phyloP scores from a whole-genome alignment of 2,888 invertebrate species.

The Brenthis ino region DNA sequence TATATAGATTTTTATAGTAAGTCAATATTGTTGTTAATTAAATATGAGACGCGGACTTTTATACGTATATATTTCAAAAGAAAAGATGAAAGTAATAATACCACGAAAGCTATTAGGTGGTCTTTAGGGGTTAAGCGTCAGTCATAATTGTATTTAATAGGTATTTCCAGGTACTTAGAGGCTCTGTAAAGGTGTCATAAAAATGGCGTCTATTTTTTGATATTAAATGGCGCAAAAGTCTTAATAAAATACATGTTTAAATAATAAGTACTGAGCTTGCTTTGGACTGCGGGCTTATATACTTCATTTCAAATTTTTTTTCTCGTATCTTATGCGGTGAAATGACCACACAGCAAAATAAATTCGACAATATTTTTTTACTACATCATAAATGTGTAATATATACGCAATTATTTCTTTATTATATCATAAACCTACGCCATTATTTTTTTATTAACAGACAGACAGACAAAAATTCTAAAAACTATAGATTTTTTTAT shows the following conservation, averaged over 20 bases:
- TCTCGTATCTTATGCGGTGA: neutral
- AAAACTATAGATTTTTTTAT: no score
- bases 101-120: conserved; percentile 5
- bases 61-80: no score
- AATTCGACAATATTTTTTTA: no score
- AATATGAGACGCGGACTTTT: no score
- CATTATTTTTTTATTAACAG: no score
- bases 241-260: neutral
- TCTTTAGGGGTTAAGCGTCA: conserved; percentile 12
- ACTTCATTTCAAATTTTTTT: no score
- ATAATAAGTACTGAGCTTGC: neutral
- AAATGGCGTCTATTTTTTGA: neutral
- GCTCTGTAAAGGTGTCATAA: conserved; percentile 2
- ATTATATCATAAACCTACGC: no score
- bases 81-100: neutral
- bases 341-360: neutral
- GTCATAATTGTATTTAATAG: conserved; percentile 18
- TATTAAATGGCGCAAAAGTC: conserved; percentile 1
- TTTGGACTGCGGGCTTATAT: neutral
- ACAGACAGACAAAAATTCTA: no score
- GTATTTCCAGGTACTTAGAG: neutral
- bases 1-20: no score
- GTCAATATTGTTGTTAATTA: no score
- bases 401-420: no score
- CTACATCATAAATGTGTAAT: no score